Evolutionary conservation across 2,113 vertebrate species (phyloP).

Genomic region (Chloebia gouldiae): DNA sequence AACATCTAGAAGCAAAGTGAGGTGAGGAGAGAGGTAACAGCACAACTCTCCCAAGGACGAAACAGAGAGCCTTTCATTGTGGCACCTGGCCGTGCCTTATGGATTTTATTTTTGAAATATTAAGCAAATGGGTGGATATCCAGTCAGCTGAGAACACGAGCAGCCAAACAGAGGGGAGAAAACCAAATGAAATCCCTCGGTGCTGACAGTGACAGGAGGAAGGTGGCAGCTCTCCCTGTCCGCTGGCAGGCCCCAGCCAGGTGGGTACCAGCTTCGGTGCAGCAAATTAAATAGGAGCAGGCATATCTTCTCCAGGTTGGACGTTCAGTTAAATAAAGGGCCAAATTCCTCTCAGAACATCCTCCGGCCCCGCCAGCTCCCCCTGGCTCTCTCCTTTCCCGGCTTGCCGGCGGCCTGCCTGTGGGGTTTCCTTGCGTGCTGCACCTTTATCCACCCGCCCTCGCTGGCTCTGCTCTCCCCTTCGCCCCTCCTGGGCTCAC

Average conservation of each 20-base stretch:
- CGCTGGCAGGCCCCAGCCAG: not conserved
- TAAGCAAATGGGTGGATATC: not conserved
- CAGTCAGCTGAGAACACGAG: not conserved
- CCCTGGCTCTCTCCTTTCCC: constrained; percentile 78
- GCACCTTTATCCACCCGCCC: constrained; percentile 92
- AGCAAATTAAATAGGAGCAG: not conserved
- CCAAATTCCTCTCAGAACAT: constrained; percentile 49
- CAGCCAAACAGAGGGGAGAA: not conserved
- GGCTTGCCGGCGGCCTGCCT: constrained; percentile 74
- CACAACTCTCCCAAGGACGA: not conserved
- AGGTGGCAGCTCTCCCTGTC: not conserved
- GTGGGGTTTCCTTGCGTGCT: constrained; percentile 80
- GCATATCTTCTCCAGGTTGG: not conserved
- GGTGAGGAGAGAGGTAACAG: not conserved
- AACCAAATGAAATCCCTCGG: not conserved
- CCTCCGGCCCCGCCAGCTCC: constrained; percentile 75
- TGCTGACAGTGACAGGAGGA: not conserved
- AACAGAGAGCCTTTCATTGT: not conserved
- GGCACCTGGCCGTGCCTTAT: not conserved
- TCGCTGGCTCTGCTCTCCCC: constrained; percentile 80
- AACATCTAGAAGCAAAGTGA: not conserved
- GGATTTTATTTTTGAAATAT: constrained; percentile 22
- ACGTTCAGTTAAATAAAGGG: not conserved
- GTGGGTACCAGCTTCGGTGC: not conserved
- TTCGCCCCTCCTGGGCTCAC: constrained; percentile 50